Evolutionary conservation across 2,113 vertebrate species (phyloP), one percentile per base, ranked within the genome.

Genomic region (Ardeotis arabs): DNA sequence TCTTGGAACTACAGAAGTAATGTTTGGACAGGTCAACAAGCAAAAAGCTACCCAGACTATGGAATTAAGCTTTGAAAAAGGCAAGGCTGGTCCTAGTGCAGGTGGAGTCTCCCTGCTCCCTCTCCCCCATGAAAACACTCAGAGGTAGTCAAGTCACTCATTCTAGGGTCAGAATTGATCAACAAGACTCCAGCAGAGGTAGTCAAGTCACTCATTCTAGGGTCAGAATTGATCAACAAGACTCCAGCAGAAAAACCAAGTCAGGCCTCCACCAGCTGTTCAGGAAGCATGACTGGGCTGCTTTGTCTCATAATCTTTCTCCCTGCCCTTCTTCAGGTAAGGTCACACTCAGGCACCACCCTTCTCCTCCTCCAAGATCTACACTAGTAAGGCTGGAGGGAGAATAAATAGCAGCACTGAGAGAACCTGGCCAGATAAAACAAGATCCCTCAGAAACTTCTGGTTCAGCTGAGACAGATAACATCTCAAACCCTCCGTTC

Each of bases 291-390:
- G 74, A 78, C 49, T 22, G 52, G 4, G 35, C 74, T 55, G 88
- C 67, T 74, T 20, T 20, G 33, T 20, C 56, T 59, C 60, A 66
- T 27, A 13, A 12, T 25, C 13, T 5, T 29, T 19, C 44, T 73
- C 53, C 63, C 62, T 81, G 44, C 74, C 91, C 70, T 89, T 64
- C 67, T 50, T 14, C 70, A 90, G 88, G 81, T 82, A 93, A 87
- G 84, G 91, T 87, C 87, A 64, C 10, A 8, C 39, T 79, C 45
- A 17, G 60, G 24, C 89, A 94, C 62, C 67, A 63, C 53, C 84
- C 4, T 81, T 27, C 52, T 47, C 70, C 29, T 80, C 47, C 74
- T 75, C 9, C 58, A 52, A 64, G 41, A 39, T 2, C 56, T 16
- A 29, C 39, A 60, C 29, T 4, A 4, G 29, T 29, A 39, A 56